Conservation (phyloP, 1,140 invertebrate species). For the Drosophila bocqueti region DNA sequence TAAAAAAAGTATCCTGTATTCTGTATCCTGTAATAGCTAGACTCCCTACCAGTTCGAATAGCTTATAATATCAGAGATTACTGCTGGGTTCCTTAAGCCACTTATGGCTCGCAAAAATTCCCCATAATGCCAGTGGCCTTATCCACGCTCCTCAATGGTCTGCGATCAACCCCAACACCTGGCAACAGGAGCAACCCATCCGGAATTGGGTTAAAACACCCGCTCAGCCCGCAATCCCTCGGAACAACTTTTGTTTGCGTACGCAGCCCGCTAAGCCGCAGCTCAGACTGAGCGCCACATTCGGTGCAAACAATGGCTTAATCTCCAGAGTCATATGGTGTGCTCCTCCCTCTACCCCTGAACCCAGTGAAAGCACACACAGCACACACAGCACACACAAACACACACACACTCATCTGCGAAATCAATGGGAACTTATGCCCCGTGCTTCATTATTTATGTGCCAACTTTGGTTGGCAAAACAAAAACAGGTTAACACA, state of each 20-base stretch:
- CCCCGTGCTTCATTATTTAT: conserved; percentile 74
- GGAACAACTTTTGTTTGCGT: conserved; percentile 54
- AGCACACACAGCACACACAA: conserved; percentile 17
- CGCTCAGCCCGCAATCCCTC: conserved; percentile 8
- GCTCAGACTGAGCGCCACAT: conserved; percentile 65
- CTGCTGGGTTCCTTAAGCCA: neutral
- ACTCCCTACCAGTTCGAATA: neutral
- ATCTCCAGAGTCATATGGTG: conserved; percentile 81
- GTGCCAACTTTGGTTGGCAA: conserved; percentile 65
- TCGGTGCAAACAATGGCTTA: conserved; percentile 78
- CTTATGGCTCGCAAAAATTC: conserved; percentile 3
- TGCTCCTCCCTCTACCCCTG: conserved; percentile 18
- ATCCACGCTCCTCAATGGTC: conserved; percentile 2
- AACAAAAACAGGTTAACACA: conserved; percentile 57
- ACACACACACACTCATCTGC: conserved; percentile 33
- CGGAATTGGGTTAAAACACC: conserved; percentile 48
- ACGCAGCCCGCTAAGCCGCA: conserved; percentile 72
- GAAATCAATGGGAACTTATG: conserved; percentile 77
- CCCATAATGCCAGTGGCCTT: conserved; percentile 3
- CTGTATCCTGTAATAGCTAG: neutral
- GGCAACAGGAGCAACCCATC: conserved; percentile 15
- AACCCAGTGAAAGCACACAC: conserved; percentile 4
- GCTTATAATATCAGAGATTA: neutral
- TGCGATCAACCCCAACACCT: neutral
- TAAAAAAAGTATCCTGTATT: too few relatives aligned